Evolutionary conservation across 2,888 invertebrate genomes (phyloP).

Genomic region (Ophioninae sp.): DNA sequence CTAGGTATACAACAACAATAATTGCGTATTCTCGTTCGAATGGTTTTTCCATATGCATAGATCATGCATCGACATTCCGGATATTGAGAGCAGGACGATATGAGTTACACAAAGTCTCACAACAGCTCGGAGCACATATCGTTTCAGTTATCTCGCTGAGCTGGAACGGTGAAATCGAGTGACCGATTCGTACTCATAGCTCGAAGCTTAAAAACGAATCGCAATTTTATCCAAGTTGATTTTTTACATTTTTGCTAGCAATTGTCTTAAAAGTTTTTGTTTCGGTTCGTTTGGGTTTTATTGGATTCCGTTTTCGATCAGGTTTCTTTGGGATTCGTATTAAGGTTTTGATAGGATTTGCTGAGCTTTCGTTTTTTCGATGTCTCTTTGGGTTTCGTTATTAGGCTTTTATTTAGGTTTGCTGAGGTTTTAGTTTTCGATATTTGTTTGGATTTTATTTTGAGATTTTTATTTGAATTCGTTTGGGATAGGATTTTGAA

Average conservation of each 20-base stretch:
- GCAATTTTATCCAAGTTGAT: conserved; percentile 38
- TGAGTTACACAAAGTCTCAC: conserved; percentile 31
- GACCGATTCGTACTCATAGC: conserved; percentile 23
- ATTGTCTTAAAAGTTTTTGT: too few species aligned
- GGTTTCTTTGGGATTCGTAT: too few species aligned
- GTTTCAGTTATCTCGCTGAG: conserved; percentile 47
- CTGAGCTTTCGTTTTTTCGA: too few species aligned
- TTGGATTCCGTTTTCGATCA: too few species aligned
- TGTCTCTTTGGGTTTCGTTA: too few species aligned
- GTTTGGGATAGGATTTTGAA: too few species aligned
- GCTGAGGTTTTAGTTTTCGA: too few species aligned
- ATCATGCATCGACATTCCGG: conserved; percentile 12
- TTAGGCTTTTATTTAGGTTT: too few species aligned
- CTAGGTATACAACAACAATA: background rate
- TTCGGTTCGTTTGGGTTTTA: too few species aligned
- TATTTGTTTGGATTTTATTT: too few species aligned
- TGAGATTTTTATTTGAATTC: too few species aligned
- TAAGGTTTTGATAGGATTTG: too few species aligned
- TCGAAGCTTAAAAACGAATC: conserved; percentile 21
- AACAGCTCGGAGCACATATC: conserved; percentile 33
- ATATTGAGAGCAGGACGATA: conserved; percentile 30
- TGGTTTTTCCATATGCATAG: conserved; percentile 1
- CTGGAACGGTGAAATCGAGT: conserved; percentile 36
- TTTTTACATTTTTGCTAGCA: background rate
- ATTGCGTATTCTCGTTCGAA: conserved; percentile 4